A percentile compares a stretch with the other conserved stretches of the same genome.
Evolutionary conservation across 2,797 vertebrate genomes (phyloP).

Genomic region (Strix occidentalis): DNA sequence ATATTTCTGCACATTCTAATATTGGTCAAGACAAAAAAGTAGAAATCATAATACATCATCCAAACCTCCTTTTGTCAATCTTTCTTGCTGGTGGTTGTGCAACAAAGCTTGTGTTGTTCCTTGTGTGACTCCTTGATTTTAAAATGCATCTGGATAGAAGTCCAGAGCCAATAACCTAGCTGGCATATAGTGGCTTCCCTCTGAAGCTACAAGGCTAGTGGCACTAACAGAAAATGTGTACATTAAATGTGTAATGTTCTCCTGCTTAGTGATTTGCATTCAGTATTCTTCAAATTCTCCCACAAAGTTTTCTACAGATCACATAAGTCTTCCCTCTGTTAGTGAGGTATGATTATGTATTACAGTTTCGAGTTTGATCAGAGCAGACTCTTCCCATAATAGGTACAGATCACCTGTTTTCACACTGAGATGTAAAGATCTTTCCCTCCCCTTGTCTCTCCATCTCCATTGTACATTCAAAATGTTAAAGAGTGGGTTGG

Average conservation of each 20-base stretch:
- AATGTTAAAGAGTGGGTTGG: neutral
- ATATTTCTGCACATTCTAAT: neutral
- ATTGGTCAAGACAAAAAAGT: neutral
- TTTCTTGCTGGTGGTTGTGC: neutral
- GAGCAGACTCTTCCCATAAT: neutral
- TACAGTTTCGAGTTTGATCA: neutral
- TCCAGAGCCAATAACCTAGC: neutral
- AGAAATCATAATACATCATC: neutral
- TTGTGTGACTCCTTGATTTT: neutral
- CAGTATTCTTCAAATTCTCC: neutral
- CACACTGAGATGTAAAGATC: neutral
- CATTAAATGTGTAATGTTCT: neutral
- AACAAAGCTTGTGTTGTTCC: neutral
- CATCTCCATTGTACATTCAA: neutral
- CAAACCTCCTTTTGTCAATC: neutral
- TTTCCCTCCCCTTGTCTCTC: neutral
- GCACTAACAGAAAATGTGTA: neutral
- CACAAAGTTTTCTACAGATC: neutral
- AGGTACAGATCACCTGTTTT: neutral
- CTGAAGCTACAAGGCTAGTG: neutral
- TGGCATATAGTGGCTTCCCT: neutral
- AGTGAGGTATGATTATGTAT: neutral
- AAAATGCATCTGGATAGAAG: neutral
- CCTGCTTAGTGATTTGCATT: neutral
- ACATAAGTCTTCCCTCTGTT: neutral